A percentile compares a stretch with the other conserved stretches of the same genome.
These are phyloP conservation scores for Marronus borbonicus DNA, from an alignment of 2,888 invertebrate genomes.

Conservation along the genomic window DNA sequence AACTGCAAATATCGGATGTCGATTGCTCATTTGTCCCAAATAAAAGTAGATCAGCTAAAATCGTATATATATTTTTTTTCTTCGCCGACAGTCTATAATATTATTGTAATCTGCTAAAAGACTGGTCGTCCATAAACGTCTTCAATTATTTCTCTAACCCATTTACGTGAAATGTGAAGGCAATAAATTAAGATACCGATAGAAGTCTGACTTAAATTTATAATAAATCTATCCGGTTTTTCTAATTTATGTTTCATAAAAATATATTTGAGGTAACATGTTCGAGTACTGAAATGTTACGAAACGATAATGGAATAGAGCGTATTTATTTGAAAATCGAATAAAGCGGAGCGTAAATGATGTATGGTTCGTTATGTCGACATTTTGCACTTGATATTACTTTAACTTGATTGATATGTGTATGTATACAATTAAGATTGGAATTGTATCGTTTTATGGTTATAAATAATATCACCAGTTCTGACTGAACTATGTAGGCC, in stretches of 20 bases:
- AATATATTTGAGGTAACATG: conserved; percentile 33
- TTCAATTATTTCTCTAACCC: conserved; percentile 33
- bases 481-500: no score
- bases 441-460: no score
- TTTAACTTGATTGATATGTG: not conserved
- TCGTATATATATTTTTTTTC: not conserved
- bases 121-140: conserved; percentile 11
- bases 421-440: no score
- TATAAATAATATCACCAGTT: no score
- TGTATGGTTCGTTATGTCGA: not conserved
- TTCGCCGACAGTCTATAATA: not conserved
- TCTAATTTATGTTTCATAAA: conserved; percentile 7
- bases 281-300: conserved; percentile 20
- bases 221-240: conserved; percentile 19
- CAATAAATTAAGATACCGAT: conserved; percentile 36
- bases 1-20: not conserved
- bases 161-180: conserved; percentile 8
- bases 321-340: conserved; percentile 7
- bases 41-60: not conserved
- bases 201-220: conserved; percentile 35
- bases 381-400: not conserved
- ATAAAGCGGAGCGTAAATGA: conserved; percentile 5
- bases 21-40: not conserved
- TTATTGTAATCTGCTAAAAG: conserved; percentile 19
- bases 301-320: not conserved